Base-by-base conservation (phyloP, 2,888 invertebrate genomes). In the Dilophus febrilis region DNA sequence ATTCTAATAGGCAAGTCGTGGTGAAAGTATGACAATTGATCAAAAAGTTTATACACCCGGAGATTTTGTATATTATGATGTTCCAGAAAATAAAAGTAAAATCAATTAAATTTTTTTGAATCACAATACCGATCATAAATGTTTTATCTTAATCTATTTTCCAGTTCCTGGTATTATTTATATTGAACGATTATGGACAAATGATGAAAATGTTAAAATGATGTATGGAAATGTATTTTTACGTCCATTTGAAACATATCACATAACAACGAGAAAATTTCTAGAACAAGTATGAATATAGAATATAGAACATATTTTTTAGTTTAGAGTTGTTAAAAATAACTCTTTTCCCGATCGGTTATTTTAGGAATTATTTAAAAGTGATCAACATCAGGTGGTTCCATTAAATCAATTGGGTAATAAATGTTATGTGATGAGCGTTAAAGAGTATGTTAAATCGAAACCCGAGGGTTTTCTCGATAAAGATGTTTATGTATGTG, bases 341-440 rank as follows among this genome's bases (percentile, higher is more conserved):
- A 27, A 18, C 26, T 5, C 31, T 46, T 4, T 13, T 56, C 62
- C 95, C n/a, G n/a, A n/a, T n/a, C n/a, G n/a, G n/a, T n/a, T n/a
- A n/a, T n/a, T n/a, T n/a, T n/a, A n/a, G n/a, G n/a, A 97, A 58
- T 85, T 98, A 35, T 97, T 98, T 59, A 88, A 92, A 61, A 94
- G 90, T 43, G 92, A 92, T 51, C 74, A 81, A 39, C 82, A 84
- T 49, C 79, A 85, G 48, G 79, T 83, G 2, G 73, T 87, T 22
- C 84, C 88, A 0, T 66, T 94, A 48, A 81, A 81, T 43, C 83
- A 87, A 51, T 76, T 97, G 11, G 66, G 78, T 16, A 92, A 91
- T 4, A 76, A 82, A 50, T 97, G 97, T 59, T 84, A 79, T 55
- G 90, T 98, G 13, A 79, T 98, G 73, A 86, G 81, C 55, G 85